Base-by-base conservation (phyloP, 2,888 invertebrate genomes). In the Volucella bombylans region DNA sequence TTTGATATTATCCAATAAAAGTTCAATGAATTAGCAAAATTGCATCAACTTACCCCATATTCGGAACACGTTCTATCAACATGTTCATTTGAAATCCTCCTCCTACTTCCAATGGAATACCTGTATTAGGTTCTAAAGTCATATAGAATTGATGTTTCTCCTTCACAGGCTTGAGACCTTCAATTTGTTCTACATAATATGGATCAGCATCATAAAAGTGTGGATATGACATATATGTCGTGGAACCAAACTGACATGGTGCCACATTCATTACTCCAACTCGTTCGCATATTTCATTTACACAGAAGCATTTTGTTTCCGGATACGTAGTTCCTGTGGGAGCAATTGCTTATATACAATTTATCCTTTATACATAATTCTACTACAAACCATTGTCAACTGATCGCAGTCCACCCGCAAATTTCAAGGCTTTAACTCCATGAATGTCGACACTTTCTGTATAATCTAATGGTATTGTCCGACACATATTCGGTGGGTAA, bases 131-230 rank as follows among this genome's bases (percentile, higher is more conserved):
- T 89, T 97, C 96, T 1, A 96, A 92, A 0, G 94, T 93, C 88
- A 97, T 94, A 88, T 93, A 95, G 90, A 97, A 96, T 87, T 94
- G 94, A 89, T 97, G 97, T 41, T 94, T 93, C 0, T 94, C 93
- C 3, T 94, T 93, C 14, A 94, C 93, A 0, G 97, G 96, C 1
- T 92, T 88, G 89, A 97, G 89, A 0, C 97, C 97, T 0, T 93
- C 93, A 1, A 97, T 93, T 15, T 92, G 92, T 6, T 94, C 92
- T 39, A 92, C 87, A 77, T 96, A 95, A 78, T 92, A 92, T 0
- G 95, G 94, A 91, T 97, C 97, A 0, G 94, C 97, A 88, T 95
- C 93, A 89, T 95, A 93, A 91, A 96, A 97, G 92, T 97, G 97
- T 0, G 97, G 97, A 87, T 96, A 94, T 0, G 97, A 96, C 85